Base-by-base conservation (phyloP, 1,140 invertebrate species). In the Drosophila littoralis region DNA sequence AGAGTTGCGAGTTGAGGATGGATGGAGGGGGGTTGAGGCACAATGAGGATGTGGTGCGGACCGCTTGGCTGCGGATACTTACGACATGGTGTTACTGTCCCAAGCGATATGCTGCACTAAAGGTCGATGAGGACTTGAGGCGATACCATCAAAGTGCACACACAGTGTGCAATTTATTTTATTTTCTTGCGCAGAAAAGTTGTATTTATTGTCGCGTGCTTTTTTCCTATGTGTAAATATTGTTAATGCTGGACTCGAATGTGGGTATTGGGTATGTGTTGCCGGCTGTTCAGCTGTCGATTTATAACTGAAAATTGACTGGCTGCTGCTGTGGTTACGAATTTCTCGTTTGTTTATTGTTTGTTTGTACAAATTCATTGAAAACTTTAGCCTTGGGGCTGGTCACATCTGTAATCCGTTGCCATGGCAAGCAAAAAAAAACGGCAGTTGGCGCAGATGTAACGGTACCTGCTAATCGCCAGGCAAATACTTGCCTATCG, bases 301-400 rank as follows among this genome's bases (percentile, higher is more conserved):
- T 68, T 71, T 81, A 28, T 63, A 77, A 88, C 68, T 77, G 83
- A 88, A 86, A 86, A 88, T 50, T 78, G 46, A 57, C 42, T 51
- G 79, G 46, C 59, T 86, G 82, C 83, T 86, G 65, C 82, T 86
- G 68, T 88, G 82, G 82, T 86, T 79, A 86, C 82, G 69, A 46
- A 45, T 61, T 65, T 63, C 46, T 83, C 67, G 72, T 70, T 85
- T 88, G 71, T 86, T 81, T 85, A 60, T 51, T 65, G 45, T 66
- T 61, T 73, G 71, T 54, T 57, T 71, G 60, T 55, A 28, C n/a
- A 15, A 15, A 15, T 7, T 7, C 6, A 7, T 15, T n/a, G 28
- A 36, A 64, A 22, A 32, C 36, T 12, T 3, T 48, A 22, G 43
- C 35, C n/a, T 13, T 1, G 42, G 28, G 42, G 32, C 33, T 48